These are phyloP conservation scores for Zapornia atra DNA, from an alignment of 2,113 vertebrate species.

Conservation along the genomic window DNA sequence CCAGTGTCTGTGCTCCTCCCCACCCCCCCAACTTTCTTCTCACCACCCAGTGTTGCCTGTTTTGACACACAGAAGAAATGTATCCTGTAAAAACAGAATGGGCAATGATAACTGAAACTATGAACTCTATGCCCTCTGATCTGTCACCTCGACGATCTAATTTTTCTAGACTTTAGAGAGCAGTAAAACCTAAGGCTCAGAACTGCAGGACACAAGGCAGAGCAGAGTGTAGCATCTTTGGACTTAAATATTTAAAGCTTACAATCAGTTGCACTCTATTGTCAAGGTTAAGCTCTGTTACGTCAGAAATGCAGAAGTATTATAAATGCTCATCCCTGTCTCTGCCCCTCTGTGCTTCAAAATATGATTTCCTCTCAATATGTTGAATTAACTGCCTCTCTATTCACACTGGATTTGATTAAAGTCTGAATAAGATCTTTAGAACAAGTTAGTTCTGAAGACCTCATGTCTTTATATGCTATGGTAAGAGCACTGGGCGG, in stretches of 20 bases:
- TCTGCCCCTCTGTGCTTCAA: not conserved
- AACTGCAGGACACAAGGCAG: not conserved
- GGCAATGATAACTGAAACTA: not conserved
- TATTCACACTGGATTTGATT: constrained; percentile 41
- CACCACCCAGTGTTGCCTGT: not conserved
- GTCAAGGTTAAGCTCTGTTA: constrained; percentile 2
- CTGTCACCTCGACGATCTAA: not conserved
- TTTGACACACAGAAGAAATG: not conserved
- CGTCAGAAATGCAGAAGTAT: constrained; percentile 10
- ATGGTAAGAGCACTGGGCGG: not conserved
- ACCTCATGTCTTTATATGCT: not conserved
- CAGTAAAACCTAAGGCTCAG: not conserved
- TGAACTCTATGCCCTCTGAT: not conserved
- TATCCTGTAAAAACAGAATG: not conserved
- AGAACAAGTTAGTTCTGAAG: constrained; percentile 18
- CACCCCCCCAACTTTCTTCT: not conserved
- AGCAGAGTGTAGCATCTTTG: not conserved
- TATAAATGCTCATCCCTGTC: not conserved
- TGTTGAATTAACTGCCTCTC: constrained; percentile 1
- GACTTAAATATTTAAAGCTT: not conserved
- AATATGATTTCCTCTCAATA: not conserved
- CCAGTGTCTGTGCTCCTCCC: not conserved
- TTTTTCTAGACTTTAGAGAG: not conserved
- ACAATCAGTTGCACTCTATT: not conserved
- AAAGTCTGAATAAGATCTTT: constrained; percentile 33